Percentiles rank a stretch among this genome's conserved stretches.
These are phyloP conservation scores for Megalurothrips usitatus DNA, from an alignment of 2,888 invertebrate genomes.

Conservation along the genomic window DNA sequence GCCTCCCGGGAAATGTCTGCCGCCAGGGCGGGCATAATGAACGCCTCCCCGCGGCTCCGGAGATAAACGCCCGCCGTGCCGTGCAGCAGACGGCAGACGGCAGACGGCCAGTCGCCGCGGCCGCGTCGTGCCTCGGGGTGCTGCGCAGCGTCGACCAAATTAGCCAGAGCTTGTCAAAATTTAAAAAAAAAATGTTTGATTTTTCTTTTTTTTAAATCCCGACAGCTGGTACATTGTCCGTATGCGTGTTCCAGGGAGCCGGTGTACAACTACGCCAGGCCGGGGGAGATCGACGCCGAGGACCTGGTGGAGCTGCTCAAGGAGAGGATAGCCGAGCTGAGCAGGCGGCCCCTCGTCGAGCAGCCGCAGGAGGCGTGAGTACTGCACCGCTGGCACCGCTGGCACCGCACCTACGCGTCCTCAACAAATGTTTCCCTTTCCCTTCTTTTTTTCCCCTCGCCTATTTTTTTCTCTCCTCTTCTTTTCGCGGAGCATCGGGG, in stretches of 20 bases:
- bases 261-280: conserved; percentile 16
- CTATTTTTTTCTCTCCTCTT: no score
- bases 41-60: not conserved
- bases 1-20: no score
- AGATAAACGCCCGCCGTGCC: not conserved
- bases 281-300: conserved; percentile 21
- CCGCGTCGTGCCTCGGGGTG: no score
- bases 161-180: no score
- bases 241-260: not conserved
- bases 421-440: no score
- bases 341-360: not conserved
- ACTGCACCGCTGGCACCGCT: not conserved
- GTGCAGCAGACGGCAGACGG: not conserved
- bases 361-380: conserved; percentile 16
- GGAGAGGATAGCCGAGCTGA: not conserved
- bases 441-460: no score
- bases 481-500: no score
- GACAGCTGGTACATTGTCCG: no score
- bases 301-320: conserved; percentile 18
- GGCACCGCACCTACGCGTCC: no score
- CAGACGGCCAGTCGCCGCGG: no score
- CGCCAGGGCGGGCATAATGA: not conserved
- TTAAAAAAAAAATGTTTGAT: no score
- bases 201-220: not conserved
- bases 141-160: no score